These are phyloP conservation scores for Arctocebus calabarensis DNA, from an alignment of 2,797 vertebrate species.

Conservation along the genomic window DNA sequence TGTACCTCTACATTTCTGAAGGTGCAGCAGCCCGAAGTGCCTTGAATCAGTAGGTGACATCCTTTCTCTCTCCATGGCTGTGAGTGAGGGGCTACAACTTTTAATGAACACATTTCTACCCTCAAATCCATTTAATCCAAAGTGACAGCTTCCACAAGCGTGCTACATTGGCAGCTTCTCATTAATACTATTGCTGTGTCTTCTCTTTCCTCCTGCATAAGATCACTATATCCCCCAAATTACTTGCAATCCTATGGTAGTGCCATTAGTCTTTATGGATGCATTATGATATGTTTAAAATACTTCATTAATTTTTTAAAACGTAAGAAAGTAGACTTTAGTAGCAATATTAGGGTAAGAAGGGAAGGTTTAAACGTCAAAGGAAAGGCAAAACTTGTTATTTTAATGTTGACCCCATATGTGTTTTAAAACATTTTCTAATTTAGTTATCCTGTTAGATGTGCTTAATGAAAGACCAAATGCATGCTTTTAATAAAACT, in stretches of 20 bases:
- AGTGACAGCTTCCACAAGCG: background rate
- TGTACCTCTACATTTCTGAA: background rate
- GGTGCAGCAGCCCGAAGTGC: background rate
- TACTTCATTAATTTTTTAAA: slow-evolving; percentile 26
- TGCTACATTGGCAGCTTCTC: background rate
- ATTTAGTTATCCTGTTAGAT: slow-evolving; percentile 10
- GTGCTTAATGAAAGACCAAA: slow-evolving; percentile 36
- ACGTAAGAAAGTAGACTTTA: slow-evolving; percentile 6
- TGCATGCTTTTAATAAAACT: slow-evolving; percentile 45
- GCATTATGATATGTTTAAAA: background rate
- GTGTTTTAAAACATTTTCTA: slow-evolving; percentile 49
- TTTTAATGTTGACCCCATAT: background rate
- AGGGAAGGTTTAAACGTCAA: background rate
- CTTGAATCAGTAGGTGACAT: background rate
- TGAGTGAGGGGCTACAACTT: background rate
- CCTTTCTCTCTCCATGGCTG: background rate
- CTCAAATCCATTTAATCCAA: background rate
- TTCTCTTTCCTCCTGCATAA: background rate
- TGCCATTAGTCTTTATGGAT: background rate
- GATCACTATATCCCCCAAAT: background rate
- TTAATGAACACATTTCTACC: background rate
- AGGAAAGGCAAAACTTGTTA: background rate
- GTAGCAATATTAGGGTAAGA: background rate
- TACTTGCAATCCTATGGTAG: background rate
- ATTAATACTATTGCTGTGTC: background rate